Conservation (phyloP, 2,113 vertebrate genomes). For the Toxostoma redivivum region DNA sequence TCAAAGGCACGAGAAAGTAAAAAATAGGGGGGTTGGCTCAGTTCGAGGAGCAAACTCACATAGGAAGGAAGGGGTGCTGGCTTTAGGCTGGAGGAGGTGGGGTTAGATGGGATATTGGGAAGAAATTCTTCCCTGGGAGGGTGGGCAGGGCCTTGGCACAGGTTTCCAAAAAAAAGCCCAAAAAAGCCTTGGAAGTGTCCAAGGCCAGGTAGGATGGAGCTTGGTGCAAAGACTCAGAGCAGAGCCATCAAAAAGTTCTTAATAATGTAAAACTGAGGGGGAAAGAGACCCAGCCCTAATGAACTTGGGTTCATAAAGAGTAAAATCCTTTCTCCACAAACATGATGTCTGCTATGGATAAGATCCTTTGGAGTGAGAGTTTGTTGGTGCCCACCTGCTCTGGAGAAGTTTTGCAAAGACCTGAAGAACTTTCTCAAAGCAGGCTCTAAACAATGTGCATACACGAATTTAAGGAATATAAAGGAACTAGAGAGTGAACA, state of each 20-base stretch:
- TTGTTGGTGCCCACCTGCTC: background rate
- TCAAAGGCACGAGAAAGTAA: background rate
- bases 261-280: background rate
- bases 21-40: background rate
- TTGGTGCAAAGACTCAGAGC: background rate
- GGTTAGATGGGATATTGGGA: background rate
- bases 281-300: fast-evolving
- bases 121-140: background rate
- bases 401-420: background rate
- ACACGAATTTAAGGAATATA: background rate
- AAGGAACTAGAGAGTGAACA: too few species aligned
- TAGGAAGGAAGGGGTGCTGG: background rate
- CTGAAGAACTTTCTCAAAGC: background rate
- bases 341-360: background rate
- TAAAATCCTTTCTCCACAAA: background rate
- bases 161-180: background rate
- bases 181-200: background rate
- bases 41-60: background rate
- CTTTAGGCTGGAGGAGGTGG: background rate
- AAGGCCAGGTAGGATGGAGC: too few species aligned
- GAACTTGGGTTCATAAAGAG: background rate
- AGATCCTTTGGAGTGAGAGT: background rate
- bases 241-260: background rate
- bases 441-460: fast-evolving
- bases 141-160: background rate